Conservation (phyloP, 2,888 invertebrate species). For the Microctonus hyperodae region DNA sequence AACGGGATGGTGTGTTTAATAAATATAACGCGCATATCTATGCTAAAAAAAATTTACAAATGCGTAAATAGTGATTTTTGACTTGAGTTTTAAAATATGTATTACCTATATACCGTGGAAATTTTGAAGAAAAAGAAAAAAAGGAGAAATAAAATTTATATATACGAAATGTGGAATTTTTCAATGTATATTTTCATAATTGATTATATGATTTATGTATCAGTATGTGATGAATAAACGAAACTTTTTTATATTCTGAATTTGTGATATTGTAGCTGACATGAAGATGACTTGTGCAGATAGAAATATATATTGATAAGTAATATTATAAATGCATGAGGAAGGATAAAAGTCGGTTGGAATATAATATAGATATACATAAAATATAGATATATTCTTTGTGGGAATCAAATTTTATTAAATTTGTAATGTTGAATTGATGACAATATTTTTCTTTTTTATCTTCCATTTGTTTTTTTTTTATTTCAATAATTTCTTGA, state of each 20-base stretch:
- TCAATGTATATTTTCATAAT: conserved; percentile 1
- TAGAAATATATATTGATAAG: neutral
- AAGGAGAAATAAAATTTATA: no score
- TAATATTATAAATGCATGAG: neutral
- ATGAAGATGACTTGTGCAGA: neutral
- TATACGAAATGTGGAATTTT: neutral
- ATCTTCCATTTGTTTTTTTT: neutral
- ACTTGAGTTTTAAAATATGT: no score
- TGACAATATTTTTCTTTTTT: conserved; percentile 1
- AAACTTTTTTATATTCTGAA: neutral
- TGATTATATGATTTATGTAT: conserved; percentile 25
- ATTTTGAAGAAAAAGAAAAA: neutral
- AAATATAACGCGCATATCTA: conserved; percentile 40
- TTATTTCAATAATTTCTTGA: conserved; percentile 2
- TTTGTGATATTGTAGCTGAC: conserved; percentile 6
- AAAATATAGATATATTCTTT: neutral
- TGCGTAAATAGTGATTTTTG: neutral
- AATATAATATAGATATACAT: conserved; percentile 23
- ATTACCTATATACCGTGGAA: neutral
- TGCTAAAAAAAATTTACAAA: conserved; percentile 5
- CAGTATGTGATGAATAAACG: conserved; percentile 17
- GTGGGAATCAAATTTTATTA: conserved; percentile 29
- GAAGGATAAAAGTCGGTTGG: neutral
- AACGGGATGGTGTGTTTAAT: conserved; percentile 10
- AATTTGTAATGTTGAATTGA: conserved; percentile 19